Conservation (phyloP, 2,113 vertebrate species). For the Cyphomyrus plagiostoma region DNA sequence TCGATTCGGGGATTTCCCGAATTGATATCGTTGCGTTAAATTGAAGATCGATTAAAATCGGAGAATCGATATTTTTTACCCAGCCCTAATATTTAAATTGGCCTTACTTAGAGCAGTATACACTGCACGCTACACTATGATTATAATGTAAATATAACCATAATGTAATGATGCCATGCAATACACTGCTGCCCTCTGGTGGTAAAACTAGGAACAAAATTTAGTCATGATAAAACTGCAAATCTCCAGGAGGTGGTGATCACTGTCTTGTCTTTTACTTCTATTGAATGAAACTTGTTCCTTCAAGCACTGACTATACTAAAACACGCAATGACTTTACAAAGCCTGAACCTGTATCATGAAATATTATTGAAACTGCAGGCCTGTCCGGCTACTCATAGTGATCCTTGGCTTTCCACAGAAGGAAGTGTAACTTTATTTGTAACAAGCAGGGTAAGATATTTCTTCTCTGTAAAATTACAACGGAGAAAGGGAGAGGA, state of each 20-base stretch:
- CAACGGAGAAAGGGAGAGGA: background rate
- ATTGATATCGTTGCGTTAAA: too few species aligned
- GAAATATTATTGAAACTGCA: background rate
- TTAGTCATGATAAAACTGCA: background rate
- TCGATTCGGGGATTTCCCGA: too few species aligned
- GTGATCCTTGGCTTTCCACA: background rate
- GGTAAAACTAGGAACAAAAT: background rate
- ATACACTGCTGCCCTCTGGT: background rate
- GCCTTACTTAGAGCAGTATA: background rate
- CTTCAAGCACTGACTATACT: background rate
- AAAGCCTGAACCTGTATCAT: background rate
- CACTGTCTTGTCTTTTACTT: background rate
- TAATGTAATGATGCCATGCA: background rate
- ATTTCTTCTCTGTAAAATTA: background rate
- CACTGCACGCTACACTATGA: background rate
- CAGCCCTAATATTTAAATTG: background rate
- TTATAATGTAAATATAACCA: background rate
- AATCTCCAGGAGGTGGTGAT: background rate
- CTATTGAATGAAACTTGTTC: background rate
- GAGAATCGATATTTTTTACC: too few species aligned
- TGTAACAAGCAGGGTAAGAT: background rate
- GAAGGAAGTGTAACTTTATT: background rate
- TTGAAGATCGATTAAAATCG: too few species aligned
- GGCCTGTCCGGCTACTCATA: background rate
- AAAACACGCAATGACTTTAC: background rate